These are phyloP conservation scores for Sturnus vulgaris DNA, from an alignment of 2,113 vertebrate species.

Conservation along the genomic window DNA sequence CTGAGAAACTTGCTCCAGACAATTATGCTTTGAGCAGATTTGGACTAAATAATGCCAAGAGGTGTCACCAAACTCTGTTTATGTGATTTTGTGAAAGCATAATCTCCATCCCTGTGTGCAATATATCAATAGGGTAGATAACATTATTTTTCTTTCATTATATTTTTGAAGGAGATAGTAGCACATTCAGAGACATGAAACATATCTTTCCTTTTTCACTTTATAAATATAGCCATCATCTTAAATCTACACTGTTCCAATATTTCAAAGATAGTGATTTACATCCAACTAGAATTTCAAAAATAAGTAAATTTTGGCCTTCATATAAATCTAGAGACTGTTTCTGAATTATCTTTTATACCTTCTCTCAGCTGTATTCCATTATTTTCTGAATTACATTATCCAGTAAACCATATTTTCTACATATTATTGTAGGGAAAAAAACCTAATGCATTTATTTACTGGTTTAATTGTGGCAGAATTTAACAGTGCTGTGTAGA, in stretches of 20 bases:
- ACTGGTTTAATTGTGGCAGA: background rate
- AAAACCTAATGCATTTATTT: fast-evolving
- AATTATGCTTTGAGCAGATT: background rate
- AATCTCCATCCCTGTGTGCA: background rate
- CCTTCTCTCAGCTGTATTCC: background rate
- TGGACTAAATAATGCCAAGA: background rate
- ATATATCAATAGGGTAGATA: background rate
- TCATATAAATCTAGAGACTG: background rate
- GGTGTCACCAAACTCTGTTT: background rate
- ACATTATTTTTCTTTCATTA: background rate
- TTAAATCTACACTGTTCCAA: background rate
- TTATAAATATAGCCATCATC: background rate
- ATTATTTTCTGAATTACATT: background rate
- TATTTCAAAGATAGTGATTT: background rate
- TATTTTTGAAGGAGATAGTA: background rate
- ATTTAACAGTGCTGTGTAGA: background rate
- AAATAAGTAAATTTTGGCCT: background rate
- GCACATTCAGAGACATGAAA: background rate
- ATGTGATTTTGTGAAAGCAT: background rate
- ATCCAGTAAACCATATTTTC: background rate
- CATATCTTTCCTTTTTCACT: background rate
- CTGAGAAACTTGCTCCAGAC: fast-evolving
- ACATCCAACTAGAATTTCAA: background rate
- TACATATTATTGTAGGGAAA: background rate
- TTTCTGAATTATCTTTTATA: background rate